phyloP scores from a whole-genome alignment of 2,797 vertebrate species.

The Nasua narica region DNA sequence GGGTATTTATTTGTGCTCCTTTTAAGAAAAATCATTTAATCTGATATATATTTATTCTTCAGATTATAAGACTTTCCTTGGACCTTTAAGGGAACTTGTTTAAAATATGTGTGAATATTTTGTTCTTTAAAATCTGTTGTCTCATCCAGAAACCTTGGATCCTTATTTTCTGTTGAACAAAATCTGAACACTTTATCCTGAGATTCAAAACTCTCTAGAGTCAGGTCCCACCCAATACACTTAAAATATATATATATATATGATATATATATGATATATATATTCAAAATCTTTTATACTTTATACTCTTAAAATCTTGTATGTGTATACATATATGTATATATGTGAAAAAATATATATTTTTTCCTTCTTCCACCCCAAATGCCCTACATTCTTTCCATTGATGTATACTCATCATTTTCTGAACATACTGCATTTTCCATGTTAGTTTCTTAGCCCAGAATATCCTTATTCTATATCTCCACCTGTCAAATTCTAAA shows the following conservation, averaged over 20 bases:
- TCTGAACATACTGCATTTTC: conserved; percentile 21
- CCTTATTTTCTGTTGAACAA: neutral
- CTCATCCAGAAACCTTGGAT: neutral
- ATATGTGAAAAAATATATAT: neutral
- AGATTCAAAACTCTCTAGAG: neutral
- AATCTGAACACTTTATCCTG: neutral
- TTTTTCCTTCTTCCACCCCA: neutral
- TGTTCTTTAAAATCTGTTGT: neutral
- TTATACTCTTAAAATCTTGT: neutral
- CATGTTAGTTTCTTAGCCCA: neutral
- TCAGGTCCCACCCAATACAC: neutral
- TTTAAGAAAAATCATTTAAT: neutral
- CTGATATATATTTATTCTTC: neutral
- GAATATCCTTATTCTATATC: conserved; percentile 12
- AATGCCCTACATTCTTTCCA: neutral
- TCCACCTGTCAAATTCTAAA: conserved; percentile 52
- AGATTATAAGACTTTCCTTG: neutral
- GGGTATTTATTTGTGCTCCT: neutral
- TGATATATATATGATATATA: neutral
- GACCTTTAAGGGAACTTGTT: neutral
- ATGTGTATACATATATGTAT: neutral
- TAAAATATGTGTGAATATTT: neutral
- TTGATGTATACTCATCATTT: neutral
- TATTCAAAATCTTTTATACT: neutral
- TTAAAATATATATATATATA: neutral